Conservation (phyloP, 2,797 vertebrate species). For the Gallirallus australis region DNA sequence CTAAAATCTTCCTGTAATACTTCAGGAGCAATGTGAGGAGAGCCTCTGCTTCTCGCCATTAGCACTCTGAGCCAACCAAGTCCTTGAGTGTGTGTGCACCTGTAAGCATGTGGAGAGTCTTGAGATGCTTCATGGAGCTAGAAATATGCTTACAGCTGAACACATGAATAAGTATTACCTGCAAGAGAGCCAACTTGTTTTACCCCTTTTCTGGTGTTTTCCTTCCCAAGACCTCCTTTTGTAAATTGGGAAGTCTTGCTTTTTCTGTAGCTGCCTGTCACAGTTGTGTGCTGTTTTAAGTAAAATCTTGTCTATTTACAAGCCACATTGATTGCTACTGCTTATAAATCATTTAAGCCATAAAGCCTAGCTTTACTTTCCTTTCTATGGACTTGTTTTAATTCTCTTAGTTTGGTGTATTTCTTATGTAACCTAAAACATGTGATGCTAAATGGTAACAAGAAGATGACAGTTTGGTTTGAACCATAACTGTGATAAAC, state of each 20-base stretch:
- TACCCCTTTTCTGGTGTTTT: not conserved
- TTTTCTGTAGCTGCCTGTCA: not conserved
- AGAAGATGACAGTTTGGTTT: not conserved
- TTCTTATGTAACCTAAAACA: not conserved
- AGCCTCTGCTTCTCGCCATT: not conserved
- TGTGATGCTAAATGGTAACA: not conserved
- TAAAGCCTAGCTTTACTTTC: not conserved
- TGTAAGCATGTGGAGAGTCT: not conserved
- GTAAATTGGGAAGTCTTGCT: not conserved
- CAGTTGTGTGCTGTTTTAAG: not conserved
- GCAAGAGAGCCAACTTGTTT: not conserved
- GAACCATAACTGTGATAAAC: not conserved
- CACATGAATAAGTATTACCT: not conserved
- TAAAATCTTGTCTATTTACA: not conserved
- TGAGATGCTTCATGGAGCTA: not conserved
- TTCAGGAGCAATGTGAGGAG: not conserved
- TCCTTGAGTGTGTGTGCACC: accelerated
- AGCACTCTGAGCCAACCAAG: not conserved
- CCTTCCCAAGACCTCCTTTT: not conserved
- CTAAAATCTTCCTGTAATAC: not conserved
- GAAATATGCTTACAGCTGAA: not conserved
- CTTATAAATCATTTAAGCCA: not conserved
- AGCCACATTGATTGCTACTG: not conserved
- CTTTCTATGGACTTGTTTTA: not conserved
- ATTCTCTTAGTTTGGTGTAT: not conserved